A percentile compares a stretch with the other conserved stretches of the same genome.
Conservation (phyloP, 2,888 invertebrate species). For the Heteromurus nitidus region DNA sequence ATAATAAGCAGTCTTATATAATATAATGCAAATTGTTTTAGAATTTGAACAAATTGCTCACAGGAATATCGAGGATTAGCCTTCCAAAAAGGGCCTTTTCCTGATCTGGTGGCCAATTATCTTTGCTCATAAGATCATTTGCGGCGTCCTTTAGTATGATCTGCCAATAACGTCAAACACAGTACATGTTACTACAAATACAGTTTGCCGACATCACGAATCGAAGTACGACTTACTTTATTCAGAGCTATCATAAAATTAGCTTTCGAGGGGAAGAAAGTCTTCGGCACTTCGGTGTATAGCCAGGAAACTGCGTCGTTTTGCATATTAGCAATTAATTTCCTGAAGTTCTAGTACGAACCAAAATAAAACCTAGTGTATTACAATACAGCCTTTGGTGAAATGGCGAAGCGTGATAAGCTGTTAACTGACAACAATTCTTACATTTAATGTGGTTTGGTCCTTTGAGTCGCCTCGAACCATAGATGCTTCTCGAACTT, state of each 20-base stretch:
- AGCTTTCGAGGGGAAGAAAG: slow-evolving; percentile 83
- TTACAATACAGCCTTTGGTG: not conserved
- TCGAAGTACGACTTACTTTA: slow-evolving; percentile 78
- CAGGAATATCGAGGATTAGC: slow-evolving; percentile 83
- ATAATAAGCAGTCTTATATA: not conserved
- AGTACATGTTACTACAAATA: not conserved
- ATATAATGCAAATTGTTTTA: not conserved
- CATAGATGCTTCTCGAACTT: slow-evolving; percentile 82
- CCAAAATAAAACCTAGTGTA: slow-evolving; percentile 34
- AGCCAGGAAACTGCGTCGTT: slow-evolving; percentile 92
- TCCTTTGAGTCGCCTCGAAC: slow-evolving; percentile 76
- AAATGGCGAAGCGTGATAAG: not conserved
- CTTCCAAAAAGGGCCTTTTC: slow-evolving; percentile 87
- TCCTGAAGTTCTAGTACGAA: slow-evolving; percentile 77
- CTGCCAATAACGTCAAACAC: slow-evolving; percentile 73
- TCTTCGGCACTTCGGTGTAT: slow-evolving; percentile 85
- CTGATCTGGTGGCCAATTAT: slow-evolving; percentile 91
- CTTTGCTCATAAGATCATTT: slow-evolving; percentile 77
- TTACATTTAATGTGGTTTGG: slow-evolving; percentile 66
- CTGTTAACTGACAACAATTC: not conserved
- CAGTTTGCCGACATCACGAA: not conserved
- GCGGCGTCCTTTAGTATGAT: slow-evolving; percentile 83
- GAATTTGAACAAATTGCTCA: not conserved
- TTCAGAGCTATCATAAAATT: slow-evolving; percentile 87
- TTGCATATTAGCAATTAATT: slow-evolving; percentile 81